Evolutionary conservation across 2,888 invertebrate species (phyloP).

Genomic region (Leptothorax acervorum): DNA sequence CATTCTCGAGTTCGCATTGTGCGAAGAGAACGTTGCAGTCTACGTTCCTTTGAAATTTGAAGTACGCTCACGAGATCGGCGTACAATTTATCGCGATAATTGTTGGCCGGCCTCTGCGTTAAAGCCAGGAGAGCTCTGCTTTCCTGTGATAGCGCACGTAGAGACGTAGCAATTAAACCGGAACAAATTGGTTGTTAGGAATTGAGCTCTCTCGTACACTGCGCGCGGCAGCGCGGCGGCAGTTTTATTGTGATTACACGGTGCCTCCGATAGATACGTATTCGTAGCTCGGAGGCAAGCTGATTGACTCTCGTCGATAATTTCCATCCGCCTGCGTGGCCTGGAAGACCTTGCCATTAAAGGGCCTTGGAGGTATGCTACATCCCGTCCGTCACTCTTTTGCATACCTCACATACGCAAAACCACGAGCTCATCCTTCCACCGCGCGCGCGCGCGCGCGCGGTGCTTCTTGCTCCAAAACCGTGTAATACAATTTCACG

Average conservation of each 20-base stretch:
- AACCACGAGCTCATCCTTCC: slow-evolving; percentile 39
- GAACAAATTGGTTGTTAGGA: slow-evolving; percentile 69
- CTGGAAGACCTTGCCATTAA: slow-evolving; percentile 48
- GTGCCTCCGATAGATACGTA: slow-evolving; percentile 67
- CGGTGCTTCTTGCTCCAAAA: slow-evolving; percentile 49
- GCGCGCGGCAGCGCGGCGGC: slow-evolving; percentile 53
- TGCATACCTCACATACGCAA: slow-evolving; percentile 29
- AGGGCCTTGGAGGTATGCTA: slow-evolving; percentile 38
- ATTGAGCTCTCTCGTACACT: slow-evolving; percentile 43
- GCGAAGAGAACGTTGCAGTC: background rate
- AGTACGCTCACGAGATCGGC: slow-evolving; percentile 47
- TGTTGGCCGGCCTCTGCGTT: slow-evolving; percentile 42
- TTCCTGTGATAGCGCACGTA: slow-evolving; percentile 51
- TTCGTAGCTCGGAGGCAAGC: slow-evolving; percentile 65
- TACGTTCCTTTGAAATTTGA: slow-evolving; percentile 38
- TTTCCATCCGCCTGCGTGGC: slow-evolving; percentile 56
- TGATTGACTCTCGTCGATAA: slow-evolving; percentile 66
- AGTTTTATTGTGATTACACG: slow-evolving; percentile 76
- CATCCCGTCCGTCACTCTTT: slow-evolving; percentile 53
- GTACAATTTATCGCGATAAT: slow-evolving; percentile 49
- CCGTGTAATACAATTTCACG: slow-evolving; percentile 53
- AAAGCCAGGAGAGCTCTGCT: slow-evolving; percentile 48
- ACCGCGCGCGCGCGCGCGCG: background rate
- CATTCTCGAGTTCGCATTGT: slow-evolving; percentile 30
- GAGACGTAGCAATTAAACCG: slow-evolving; percentile 66